Conservation (phyloP, 2,888 invertebrate species). For the Drosophila mimetica region DNA sequence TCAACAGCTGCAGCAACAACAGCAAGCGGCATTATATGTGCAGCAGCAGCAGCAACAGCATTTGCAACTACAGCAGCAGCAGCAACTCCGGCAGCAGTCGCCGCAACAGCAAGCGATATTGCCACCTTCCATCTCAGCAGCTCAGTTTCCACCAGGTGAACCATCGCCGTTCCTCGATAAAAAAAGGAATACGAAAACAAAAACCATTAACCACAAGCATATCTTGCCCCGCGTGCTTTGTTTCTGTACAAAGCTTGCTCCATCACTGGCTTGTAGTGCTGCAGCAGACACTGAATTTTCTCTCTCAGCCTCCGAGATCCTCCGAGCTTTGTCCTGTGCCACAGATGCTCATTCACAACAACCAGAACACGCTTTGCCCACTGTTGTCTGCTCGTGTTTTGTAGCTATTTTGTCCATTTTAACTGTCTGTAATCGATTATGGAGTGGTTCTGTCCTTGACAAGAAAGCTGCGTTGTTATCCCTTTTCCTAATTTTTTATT, state of each 20-base stretch:
- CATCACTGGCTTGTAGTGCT: slow-evolving; percentile 61
- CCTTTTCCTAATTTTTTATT: neutral
- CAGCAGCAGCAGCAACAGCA: slow-evolving; percentile 54
- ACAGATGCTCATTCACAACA: slow-evolving; percentile 24
- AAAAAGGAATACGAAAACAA: slow-evolving; percentile 26
- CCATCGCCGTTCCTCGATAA: slow-evolving; percentile 12
- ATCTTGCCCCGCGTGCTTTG: slow-evolving; percentile 60
- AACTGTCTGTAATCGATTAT: slow-evolving; percentile 8
- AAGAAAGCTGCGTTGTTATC: slow-evolving; percentile 27
- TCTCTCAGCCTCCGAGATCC: slow-evolving; percentile 12
- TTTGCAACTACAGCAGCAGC: slow-evolving; percentile 24
- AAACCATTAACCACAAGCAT: slow-evolving; percentile 32
- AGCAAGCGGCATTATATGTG: slow-evolving; percentile 49
- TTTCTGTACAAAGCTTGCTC: slow-evolving; percentile 67
- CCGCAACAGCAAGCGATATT: slow-evolving; percentile 36
- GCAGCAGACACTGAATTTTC: slow-evolving; percentile 31
- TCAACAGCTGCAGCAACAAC: slow-evolving; percentile 43
- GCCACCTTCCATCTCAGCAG: slow-evolving; percentile 51
- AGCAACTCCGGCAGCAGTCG: slow-evolving; percentile 39
- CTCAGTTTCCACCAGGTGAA: slow-evolving; percentile 64
- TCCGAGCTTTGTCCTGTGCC: slow-evolving; percentile 27
- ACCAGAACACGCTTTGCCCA: slow-evolving; percentile 37
- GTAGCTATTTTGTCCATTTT: slow-evolving; percentile 14
- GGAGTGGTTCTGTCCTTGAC: slow-evolving; percentile 18
- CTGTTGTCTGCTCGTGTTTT: slow-evolving; percentile 43